Evolutionary conservation across 2,797 vertebrate genomes (phyloP).

Genomic region (Mormyrus hasselquistii): DNA sequence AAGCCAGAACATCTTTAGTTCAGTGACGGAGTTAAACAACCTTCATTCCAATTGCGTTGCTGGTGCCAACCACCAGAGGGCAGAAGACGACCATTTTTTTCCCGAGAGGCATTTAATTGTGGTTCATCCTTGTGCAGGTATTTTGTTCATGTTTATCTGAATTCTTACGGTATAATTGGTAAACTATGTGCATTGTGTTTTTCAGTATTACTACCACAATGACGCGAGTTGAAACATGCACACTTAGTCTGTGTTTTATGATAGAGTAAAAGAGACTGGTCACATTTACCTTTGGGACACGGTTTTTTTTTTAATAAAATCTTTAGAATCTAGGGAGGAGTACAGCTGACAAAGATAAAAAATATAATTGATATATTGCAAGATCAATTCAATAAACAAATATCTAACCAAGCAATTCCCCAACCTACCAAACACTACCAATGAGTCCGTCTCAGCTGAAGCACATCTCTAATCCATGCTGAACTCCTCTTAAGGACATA

Average conservation of each 20-base stretch:
- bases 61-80: slow-evolving; percentile 6
- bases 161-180: background rate
- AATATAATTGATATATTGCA: slow-evolving; percentile 24
- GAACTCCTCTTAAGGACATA: background rate
- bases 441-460: background rate
- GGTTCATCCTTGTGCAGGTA: background rate
- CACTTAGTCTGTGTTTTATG: background rate
- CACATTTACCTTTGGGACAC: background rate
- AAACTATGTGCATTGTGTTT: background rate
- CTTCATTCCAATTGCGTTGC: background rate
- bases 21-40: background rate
- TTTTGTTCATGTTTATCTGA: background rate
- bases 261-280: background rate
- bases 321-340: background rate
- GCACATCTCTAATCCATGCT: background rate
- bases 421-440: background rate
- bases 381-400: slow-evolving; percentile 9
- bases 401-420: background rate
- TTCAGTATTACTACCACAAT: background rate
- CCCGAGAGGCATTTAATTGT: background rate
- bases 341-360: background rate
- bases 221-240: background rate
- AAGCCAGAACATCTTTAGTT: background rate
- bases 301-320: background rate
- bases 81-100: background rate